Conservation (phyloP, 2,113 vertebrate species). For the Dasypus novemcinctus region DNA sequence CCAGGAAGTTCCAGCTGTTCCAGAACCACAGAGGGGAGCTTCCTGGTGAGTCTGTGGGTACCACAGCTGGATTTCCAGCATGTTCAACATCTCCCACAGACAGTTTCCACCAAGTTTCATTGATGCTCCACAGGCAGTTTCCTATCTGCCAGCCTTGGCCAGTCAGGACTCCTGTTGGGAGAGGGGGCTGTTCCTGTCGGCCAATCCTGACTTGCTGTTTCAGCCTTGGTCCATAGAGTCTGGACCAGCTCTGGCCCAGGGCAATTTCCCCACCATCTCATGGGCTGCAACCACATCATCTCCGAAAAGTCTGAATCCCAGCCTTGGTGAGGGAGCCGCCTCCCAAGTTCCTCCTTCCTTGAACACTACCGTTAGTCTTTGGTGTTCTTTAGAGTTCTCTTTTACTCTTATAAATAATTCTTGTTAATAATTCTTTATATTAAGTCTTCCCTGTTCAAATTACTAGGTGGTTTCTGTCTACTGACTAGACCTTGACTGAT, state of each 20-base stretch:
- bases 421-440: neutral
- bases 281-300: neutral
- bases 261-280: neutral
- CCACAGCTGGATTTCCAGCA: neutral
- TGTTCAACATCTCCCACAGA: neutral
- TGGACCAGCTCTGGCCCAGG: neutral
- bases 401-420: neutral
- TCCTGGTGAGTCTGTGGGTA: neutral
- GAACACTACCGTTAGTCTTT: neutral
- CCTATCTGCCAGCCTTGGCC: neutral
- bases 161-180: neutral
- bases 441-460: constrained; percentile 5
- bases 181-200: neutral
- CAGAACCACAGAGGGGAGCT: neutral
- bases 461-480: constrained; percentile 32
- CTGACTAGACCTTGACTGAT: neutral
- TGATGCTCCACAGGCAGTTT: neutral
- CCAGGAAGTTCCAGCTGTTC: neutral
- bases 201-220: neutral
- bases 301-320: neutral
- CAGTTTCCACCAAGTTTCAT: neutral
- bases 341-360: neutral
- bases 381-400: neutral
- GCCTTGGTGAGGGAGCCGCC: neutral
- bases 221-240: neutral